Evolutionary conservation across 2,113 vertebrate genomes (phyloP).

Genomic region (Osmerus eperlanus): DNA sequence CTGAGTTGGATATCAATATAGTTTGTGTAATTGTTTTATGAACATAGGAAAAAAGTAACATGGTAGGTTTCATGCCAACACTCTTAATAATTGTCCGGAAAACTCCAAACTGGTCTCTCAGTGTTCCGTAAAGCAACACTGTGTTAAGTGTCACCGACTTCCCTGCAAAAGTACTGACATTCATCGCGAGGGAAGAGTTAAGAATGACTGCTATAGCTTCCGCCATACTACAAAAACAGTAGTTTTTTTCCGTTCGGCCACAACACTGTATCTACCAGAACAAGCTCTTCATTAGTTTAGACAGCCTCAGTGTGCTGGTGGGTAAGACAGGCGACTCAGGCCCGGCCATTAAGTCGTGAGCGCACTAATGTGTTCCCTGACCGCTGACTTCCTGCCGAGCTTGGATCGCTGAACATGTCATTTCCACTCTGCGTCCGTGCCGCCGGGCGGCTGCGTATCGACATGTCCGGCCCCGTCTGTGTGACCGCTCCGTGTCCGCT

Average conservation of each 20-base stretch:
- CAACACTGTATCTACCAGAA: too few species aligned
- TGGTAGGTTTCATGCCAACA: background rate
- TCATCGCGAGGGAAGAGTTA: too few species aligned
- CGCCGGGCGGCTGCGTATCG: constrained; percentile 64
- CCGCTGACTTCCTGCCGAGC: constrained; percentile 63
- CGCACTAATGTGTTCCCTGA: constrained; percentile 57
- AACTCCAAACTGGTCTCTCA: too few species aligned
- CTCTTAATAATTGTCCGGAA: too few species aligned
- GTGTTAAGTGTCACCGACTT: too few species aligned
- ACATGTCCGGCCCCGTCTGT: constrained; percentile 52
- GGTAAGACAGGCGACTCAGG: background rate
- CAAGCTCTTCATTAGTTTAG: background rate
- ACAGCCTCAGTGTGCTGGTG: background rate
- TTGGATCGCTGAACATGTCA: constrained; percentile 55
- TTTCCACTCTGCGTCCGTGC: constrained; percentile 73
- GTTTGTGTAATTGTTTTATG: background rate
- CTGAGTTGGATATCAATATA: background rate
- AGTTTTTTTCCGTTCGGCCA: too few species aligned
- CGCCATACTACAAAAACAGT: too few species aligned
- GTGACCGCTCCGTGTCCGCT: constrained; percentile 33
- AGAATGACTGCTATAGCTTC: too few species aligned
- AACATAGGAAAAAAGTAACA: background rate
- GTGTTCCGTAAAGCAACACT: too few species aligned
- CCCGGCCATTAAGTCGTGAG: constrained; percentile 37
- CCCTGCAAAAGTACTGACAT: too few species aligned